Conservation (phyloP, 2,113 vertebrate genomes). For the Gadus chalcogrammus region DNA sequence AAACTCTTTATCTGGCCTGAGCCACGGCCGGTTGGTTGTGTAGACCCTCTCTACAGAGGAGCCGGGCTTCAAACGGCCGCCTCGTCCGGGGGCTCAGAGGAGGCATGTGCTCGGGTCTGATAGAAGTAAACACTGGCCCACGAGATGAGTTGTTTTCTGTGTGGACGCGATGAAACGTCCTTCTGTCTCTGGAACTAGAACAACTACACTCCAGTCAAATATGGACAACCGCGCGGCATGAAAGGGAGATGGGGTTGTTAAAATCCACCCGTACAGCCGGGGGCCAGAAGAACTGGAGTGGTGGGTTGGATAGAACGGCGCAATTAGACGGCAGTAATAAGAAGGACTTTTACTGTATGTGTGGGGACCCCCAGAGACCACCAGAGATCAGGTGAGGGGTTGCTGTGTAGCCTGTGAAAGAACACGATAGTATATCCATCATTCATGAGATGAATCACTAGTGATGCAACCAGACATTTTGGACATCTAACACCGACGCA, state of each 20-base stretch:
- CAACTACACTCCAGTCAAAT: no score
- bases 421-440: no score
- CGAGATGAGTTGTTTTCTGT: constrained; percentile 44
- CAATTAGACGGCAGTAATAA: no score
- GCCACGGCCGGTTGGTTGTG: constrained; percentile 60
- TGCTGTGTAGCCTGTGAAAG: no score
- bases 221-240: no score
- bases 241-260: no score
- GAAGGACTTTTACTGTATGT: not conserved
- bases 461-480: no score
- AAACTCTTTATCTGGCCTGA: constrained; percentile 72
- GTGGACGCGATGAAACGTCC: constrained; percentile 47
- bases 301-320: no score
- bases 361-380: constrained; percentile 24
- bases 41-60: constrained; percentile 57
- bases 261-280: no score
- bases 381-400: constrained; percentile 33
- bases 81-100: constrained; percentile 61
- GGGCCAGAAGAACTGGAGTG: no score
- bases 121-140: constrained; percentile 57
- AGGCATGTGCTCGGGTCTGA: constrained; percentile 56
- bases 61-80: constrained; percentile 66
- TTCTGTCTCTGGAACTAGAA: constrained; percentile 27
- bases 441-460: no score
- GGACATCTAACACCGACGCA: constrained; percentile 17